A percentile compares a stretch with the other conserved stretches of the same genome.
Conservation (phyloP, 2,113 vertebrate species). For the Oreamnos americanus region DNA sequence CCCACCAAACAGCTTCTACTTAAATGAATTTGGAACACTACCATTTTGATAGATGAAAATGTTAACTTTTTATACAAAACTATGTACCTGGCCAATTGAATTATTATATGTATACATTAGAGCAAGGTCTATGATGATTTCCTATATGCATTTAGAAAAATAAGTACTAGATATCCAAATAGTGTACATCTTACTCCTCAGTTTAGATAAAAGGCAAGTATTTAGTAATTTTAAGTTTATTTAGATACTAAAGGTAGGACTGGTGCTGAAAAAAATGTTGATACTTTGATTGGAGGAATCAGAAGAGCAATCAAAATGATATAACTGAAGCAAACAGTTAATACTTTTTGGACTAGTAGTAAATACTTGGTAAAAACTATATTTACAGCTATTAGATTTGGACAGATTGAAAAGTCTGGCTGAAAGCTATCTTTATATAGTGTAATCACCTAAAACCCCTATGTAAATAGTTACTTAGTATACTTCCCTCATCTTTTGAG, state of each 20-base stretch:
- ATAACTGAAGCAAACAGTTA: not conserved
- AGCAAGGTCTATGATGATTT: not conserved
- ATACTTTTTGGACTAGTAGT: not conserved
- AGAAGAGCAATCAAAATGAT: not conserved
- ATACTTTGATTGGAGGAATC: not conserved
- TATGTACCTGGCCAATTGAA: not conserved
- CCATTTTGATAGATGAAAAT: not conserved
- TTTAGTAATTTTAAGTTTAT: not conserved
- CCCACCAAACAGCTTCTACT: not conserved
- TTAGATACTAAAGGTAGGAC: not conserved
- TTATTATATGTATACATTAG: not conserved
- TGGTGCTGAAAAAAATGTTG: not conserved
- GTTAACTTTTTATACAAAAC: not conserved
- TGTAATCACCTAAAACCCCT: not conserved
- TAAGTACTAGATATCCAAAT: not conserved
- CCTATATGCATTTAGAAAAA: not conserved
- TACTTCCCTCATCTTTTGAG: not conserved
- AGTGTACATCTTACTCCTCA: not conserved
- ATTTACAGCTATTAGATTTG: not conserved
- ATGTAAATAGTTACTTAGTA: not conserved
- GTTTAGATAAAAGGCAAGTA: not conserved
- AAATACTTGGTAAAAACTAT: not conserved
- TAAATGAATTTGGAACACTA: constrained; percentile 34
- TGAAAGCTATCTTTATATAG: not conserved
- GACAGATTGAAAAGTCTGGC: not conserved